Percentiles rank a stretch among this genome's conserved stretches.
Evolutionary conservation across 1,140 invertebrate genomes (phyloP).

Genomic region (Trypoxylus dichotomus): DNA sequence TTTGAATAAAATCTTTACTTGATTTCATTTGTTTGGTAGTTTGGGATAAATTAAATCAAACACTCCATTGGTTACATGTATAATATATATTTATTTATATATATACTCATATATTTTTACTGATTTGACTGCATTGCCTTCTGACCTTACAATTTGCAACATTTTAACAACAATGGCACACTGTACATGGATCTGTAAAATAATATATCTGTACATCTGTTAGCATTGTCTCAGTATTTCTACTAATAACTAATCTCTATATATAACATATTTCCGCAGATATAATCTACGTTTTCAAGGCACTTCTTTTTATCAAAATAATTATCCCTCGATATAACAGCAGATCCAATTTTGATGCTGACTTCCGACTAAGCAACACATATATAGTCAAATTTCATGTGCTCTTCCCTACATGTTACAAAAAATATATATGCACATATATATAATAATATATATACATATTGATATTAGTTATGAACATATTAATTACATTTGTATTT

Average conservation of each 20-base stretch:
- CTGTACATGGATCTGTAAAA: slow-evolving; percentile 52
- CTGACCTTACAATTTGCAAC: slow-evolving; percentile 24
- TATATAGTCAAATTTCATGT: slow-evolving; percentile 7
- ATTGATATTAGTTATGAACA: neutral
- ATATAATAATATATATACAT: neutral
- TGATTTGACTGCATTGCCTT: slow-evolving; percentile 30
- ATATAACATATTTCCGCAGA: slow-evolving; percentile 24
- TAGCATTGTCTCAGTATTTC: slow-evolving; percentile 35
- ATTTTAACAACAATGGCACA: slow-evolving; percentile 53
- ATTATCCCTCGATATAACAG: slow-evolving; percentile 12
- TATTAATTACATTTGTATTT: slow-evolving; percentile 16
- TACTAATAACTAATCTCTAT: slow-evolving; percentile 15
- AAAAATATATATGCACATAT: neutral
- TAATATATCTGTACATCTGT: slow-evolving; percentile 51
- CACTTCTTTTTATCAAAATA: slow-evolving; percentile 28
- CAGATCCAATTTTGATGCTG: slow-evolving; percentile 16
- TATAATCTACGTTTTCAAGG: slow-evolving; percentile 29
- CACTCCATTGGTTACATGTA: slow-evolving; percentile 18
- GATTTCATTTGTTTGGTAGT: neutral
- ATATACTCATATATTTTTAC: slow-evolving; percentile 23
- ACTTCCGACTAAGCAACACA: slow-evolving; percentile 6
- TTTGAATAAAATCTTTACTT: neutral
- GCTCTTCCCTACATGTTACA: neutral
- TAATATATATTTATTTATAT: slow-evolving; percentile 27
- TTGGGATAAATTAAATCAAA: neutral